These are phyloP conservation scores for Ceyx margarethae DNA, from an alignment of 2,113 vertebrate genomes.

Conservation along the genomic window DNA sequence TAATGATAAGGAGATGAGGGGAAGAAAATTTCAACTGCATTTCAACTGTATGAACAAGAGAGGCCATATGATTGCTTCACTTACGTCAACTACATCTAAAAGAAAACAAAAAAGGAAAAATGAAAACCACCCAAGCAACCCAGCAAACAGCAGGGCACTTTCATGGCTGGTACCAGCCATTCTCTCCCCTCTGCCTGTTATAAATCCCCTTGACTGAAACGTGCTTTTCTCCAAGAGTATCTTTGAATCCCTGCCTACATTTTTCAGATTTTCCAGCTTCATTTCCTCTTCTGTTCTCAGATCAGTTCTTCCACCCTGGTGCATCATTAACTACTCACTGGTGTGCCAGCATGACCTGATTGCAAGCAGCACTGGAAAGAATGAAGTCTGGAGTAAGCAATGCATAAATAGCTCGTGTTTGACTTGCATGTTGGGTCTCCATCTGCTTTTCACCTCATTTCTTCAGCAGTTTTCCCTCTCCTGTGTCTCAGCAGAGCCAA, in stretches of 20 bases:
- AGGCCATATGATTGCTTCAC: not conserved
- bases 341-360: not conserved
- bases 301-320: not conserved
- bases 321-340: constrained; percentile 23
- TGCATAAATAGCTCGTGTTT: not conserved
- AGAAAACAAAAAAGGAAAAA: not conserved
- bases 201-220: not conserved
- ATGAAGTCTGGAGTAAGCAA: not conserved
- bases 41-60: not conserved
- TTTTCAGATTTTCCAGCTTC: constrained; percentile 4
- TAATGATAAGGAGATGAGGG: not conserved
- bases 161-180: fast-evolving
- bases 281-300: not conserved
- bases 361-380: not conserved
- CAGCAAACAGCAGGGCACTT: not conserved
- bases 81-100: not conserved
- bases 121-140: not conserved
- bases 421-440: not conserved
- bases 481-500: not conserved
- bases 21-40: not conserved
- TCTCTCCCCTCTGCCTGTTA: not conserved
- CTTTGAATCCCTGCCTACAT: not conserved
- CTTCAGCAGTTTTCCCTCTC: not conserved
- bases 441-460: not conserved
- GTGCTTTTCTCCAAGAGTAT: not conserved